Base-by-base conservation (phyloP, 2,888 invertebrate genomes). In the Pelosia muscerda region DNA sequence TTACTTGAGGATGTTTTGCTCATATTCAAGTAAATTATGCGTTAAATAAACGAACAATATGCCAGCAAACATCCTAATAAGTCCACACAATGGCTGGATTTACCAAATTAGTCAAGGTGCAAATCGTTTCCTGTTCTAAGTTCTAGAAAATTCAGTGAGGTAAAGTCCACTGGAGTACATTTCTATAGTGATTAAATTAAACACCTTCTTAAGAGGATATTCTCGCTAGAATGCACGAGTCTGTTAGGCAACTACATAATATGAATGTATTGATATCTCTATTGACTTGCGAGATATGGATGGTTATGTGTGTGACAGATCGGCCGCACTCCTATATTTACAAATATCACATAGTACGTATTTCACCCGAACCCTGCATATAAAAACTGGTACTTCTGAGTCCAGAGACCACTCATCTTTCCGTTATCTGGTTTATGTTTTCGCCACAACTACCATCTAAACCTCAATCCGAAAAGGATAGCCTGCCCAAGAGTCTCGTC, bases 81-180 rank as follows among this genome's bases (percentile, higher is more conserved):
- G 67, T 56, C 57, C 23, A 79, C 71, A 86, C 83, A 86, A 86
- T 84, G 73, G 75, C 61, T 63, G 74, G 73, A 74, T 82, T 83
- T 82, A 76, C 84, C 82, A 78, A 81, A 75, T 83, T 70, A 66
- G 84, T 77, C 76, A 68, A 67, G 58, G 58, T 69, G 66, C 64
- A 68, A 69, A 71, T 61, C 54, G 67, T 74, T 74, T 72, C 53
- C 69, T 69, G 68, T 22, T 49, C 60, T 6, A 19, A 38, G 26
- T 59, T 49, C 34, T 34, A n/a, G 64, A 34, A 54, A 10, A 8
- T 49, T 62, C 53, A 59, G 58, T 9, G 31, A 26, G 53, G 31
- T 56, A 62, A 66, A 59, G 53, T n/a, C 8, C 22, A 62, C 34
- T 59, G 10, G 13, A 25, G 19, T 38, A n/a, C 49, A 9, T n/a